Base-by-base conservation (phyloP, 2,888 invertebrate genomes). In the Hirtodrosophila histrioides region DNA sequence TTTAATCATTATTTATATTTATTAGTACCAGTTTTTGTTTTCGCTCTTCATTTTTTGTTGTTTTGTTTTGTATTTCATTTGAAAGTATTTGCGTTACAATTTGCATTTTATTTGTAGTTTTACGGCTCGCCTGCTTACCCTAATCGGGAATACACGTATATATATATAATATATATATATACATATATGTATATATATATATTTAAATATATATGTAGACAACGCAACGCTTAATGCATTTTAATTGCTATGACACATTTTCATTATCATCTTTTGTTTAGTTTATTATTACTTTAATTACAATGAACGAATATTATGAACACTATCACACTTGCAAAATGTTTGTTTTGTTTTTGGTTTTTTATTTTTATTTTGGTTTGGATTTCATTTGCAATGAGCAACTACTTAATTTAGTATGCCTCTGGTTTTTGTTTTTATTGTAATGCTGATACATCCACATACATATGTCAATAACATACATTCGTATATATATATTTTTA, bases 291-390 rank as follows among this genome's bases (percentile, higher is more conserved):
- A 62, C 51, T 40, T 64, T 56, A 69, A 73, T 77, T 82, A 86
- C 85, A 82, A 79, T 84, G 84, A 85, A 85, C 85, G 82, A 79
- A 64, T 84, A 84, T 86, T 75, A 78, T 80, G 80, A 85, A 80
- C 85, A 87, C 89, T 88, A 88, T 88, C 88, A 88, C 88, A 89
- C 89, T 89, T 88, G 87, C 78, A 88, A 88, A 87, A 84, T 82
- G 77, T 84, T 78, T 78, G 53, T 73, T 57, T 64, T 66, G 67
- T 63, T 53, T 49, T n/a, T n/a, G n/a, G n/a, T n/a, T n/a, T 12
- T 17, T 57, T 75, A 77, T 67, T 64, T 65, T 75, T 27, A 27
- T 27, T 58, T 55, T 58, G 60, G 39, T 73, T 60, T 46, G 11
- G 49, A 44, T 67, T 69, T 64, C 73, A 51, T 74, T 83, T 76